Conservation (phyloP, 2,797 vertebrate genomes). For the Esox lucius region DNA sequence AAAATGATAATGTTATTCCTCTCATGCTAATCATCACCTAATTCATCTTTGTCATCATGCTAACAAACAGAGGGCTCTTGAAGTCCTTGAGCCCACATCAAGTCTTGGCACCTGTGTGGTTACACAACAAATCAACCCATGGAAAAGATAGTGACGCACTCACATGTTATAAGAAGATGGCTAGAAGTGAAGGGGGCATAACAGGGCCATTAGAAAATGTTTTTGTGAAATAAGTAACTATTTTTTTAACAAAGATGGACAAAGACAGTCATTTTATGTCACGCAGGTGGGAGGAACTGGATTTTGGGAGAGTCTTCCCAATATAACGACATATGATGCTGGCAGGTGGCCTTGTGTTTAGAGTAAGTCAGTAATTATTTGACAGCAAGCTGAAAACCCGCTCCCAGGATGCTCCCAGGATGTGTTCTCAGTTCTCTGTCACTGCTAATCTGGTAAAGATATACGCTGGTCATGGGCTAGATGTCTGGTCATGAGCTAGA, state of each 20-base stretch:
- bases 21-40: neutral
- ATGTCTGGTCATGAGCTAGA: no score
- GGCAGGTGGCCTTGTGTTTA: no score
- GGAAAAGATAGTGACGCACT: slow-evolving; percentile 33
- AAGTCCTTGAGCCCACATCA: slow-evolving; percentile 38
- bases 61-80: slow-evolving; percentile 14
- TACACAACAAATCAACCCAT: slow-evolving; percentile 39
- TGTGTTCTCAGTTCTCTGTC: no score
- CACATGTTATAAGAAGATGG: neutral
- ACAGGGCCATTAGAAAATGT: neutral
- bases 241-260: neutral
- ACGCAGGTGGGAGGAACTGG: neutral
- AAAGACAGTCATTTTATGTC: neutral
- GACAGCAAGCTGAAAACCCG: no score
- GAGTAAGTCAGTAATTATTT: no score
- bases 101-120: slow-evolving; percentile 30
- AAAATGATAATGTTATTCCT: neutral
- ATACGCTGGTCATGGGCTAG: no score
- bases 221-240: neutral
- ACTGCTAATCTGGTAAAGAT: no score
- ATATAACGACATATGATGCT: no score
- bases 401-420: no score
- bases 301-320: neutral
- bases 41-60: neutral
- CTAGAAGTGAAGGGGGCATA: slow-evolving; percentile 42